Conservation (phyloP, 2,797 vertebrate genomes). For the Natrix natrix region DNA sequence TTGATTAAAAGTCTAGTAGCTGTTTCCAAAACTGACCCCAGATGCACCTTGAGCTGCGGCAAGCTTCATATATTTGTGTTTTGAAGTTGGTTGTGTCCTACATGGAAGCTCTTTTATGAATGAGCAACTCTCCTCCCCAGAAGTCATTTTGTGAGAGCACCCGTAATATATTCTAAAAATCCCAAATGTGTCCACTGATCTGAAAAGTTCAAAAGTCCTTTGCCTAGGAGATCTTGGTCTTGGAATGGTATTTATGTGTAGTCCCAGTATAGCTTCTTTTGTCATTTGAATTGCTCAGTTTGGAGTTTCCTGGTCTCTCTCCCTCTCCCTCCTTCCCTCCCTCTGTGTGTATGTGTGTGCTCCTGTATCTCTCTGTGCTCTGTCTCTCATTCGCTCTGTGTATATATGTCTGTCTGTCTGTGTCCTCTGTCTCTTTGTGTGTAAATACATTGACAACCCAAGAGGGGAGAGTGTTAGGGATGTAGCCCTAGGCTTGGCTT, state of each 20-base stretch:
- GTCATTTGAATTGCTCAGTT: neutral
- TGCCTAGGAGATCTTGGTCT: neutral
- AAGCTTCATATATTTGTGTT: neutral
- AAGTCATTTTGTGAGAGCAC: neutral
- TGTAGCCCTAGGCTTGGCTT: too few relatives aligned
- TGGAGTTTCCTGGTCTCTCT: neutral
- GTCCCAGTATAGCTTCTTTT: neutral
- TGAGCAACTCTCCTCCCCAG: neutral
- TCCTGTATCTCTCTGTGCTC: too few relatives aligned
- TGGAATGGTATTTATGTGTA: neutral
- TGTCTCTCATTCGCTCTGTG: too few relatives aligned
- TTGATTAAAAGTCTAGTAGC: neutral
- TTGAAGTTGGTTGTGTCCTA: neutral
- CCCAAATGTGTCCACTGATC: neutral
- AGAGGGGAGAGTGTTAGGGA: too few relatives aligned
- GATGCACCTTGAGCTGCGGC: neutral
- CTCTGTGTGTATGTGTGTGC: neutral
- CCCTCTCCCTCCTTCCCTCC: rapidly evolving
- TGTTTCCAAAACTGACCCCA: neutral
- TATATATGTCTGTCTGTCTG: too few relatives aligned
- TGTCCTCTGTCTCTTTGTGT: too few relatives aligned
- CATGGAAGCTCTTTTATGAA: neutral
- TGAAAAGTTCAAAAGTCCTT: neutral
- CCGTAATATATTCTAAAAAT: neutral
- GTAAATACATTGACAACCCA: too few relatives aligned